phyloP scores from a whole-genome alignment of 1,140 invertebrate genomes.

The Papilio xuthus region DNA sequence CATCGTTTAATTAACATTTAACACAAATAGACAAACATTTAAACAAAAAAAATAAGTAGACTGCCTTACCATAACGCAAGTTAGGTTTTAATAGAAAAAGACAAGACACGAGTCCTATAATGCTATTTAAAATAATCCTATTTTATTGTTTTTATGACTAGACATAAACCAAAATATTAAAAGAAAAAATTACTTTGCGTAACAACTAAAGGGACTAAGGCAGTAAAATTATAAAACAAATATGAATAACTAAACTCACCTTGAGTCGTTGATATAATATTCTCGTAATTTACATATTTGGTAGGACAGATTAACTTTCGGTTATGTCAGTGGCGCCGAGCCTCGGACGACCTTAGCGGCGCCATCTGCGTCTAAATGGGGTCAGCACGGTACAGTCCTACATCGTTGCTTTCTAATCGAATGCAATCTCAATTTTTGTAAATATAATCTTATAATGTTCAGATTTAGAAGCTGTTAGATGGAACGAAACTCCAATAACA shows the following conservation, averaged over 20 bases:
- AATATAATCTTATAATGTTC: background rate
- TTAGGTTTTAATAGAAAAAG: no score
- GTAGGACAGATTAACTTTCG: constrained; percentile 11
- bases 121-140: no score
- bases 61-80: no score
- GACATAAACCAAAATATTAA: background rate
- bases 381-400: constrained; percentile 32
- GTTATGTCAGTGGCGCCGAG: constrained; percentile 19
- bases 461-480: background rate
- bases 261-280: background rate
- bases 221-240: constrained; percentile 19
- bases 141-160: background rate
- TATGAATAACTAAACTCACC: background rate
- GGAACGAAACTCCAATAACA: background rate
- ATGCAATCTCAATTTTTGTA: constrained; percentile 17
- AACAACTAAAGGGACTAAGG: background rate
- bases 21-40: background rate
- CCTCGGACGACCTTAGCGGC: constrained; percentile 34
- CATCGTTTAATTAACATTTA: background rate
- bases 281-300: constrained; percentile 18
- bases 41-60: background rate
- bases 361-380: constrained; percentile 38
- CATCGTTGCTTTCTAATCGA: constrained; percentile 17
- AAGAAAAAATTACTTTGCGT: background rate
- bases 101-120: no score